Percentiles rank a stretch among this genome's conserved stretches.
Evolutionary conservation across 2,113 vertebrate species (phyloP).

Genomic region (Pollimyrus isidori): DNA sequence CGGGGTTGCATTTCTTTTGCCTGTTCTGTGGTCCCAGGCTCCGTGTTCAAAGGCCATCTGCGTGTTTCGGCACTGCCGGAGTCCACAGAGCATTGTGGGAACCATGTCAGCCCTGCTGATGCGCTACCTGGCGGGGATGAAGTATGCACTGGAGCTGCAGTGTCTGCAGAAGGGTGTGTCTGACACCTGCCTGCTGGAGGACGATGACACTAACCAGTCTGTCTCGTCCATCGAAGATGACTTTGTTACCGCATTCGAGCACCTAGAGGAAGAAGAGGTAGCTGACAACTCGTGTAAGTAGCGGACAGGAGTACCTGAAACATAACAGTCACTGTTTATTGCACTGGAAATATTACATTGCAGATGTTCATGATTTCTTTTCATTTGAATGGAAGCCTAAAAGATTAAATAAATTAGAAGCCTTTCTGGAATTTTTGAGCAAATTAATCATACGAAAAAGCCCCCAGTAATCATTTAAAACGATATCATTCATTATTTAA

Average conservation of each 20-base stretch:
- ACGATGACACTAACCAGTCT: conserved; percentile 93
- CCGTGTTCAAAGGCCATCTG: conserved; percentile 70
- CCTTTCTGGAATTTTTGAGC: background rate
- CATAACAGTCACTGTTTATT: background rate
- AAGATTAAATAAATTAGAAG: background rate
- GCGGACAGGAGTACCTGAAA: background rate
- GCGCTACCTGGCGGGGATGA: conserved; percentile 77
- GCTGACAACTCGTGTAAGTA: conserved; percentile 60
- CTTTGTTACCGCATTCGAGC: conserved; percentile 95
- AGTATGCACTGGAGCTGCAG: conserved; percentile 71
- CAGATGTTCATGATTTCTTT: background rate
- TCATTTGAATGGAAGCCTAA: background rate
- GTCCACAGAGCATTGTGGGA: conserved; percentile 59
- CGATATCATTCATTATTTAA: background rate
- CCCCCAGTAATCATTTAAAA: background rate
- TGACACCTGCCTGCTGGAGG: conserved; percentile 66
- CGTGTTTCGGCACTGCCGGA: conserved; percentile 72
- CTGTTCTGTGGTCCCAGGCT: conserved; percentile 23
- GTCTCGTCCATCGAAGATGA: conserved; percentile 97
- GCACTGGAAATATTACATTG: background rate
- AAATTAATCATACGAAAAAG: background rate
- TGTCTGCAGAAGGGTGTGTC: conserved; percentile 52
- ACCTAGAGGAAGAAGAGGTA: conserved; percentile 84
- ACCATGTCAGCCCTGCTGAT: conserved; percentile 74
- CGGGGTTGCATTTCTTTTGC: background rate